phyloP scores from a whole-genome alignment of 2,888 invertebrate species.

The Loripinus fragilis region DNA sequence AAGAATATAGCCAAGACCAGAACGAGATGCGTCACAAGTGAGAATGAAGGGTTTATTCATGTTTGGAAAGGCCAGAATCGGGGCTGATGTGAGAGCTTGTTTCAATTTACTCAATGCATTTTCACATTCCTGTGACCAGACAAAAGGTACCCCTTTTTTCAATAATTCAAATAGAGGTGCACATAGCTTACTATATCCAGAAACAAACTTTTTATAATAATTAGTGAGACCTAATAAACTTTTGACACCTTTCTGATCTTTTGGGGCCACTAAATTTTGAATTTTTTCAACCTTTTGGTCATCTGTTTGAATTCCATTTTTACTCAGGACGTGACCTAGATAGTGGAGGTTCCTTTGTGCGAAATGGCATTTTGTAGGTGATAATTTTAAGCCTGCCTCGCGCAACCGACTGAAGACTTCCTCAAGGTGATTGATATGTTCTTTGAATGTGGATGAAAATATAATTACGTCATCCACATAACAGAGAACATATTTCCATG shows the following conservation, averaged over 20 bases:
- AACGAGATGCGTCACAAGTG: slow-evolving; percentile 50
- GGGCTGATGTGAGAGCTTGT: no score
- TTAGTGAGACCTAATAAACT: neutral
- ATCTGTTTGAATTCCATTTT: slow-evolving; percentile 11
- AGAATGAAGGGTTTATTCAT: slow-evolving; percentile 51
- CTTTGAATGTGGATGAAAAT: no score
- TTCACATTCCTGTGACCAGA: slow-evolving; percentile 45
- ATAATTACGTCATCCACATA: no score
- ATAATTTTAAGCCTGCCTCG: slow-evolving; percentile 2
- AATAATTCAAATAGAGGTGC: slow-evolving; percentile 19
- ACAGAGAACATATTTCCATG: no score
- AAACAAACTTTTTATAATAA: no score
- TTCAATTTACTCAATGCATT: no score
- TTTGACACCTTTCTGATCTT: slow-evolving; percentile 9
- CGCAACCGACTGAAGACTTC: no score
- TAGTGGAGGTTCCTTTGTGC: no score
- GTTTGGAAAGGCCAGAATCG: slow-evolving; percentile 58
- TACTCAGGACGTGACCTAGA: neutral
- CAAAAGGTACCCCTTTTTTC: slow-evolving; percentile 27
- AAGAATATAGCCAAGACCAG: slow-evolving; percentile 53
- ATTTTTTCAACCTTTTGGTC: no score
- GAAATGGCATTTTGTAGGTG: neutral
- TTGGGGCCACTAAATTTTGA: slow-evolving; percentile 6
- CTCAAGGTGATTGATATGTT: no score
- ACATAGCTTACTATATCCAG: no score